Conservation (phyloP, 1,140 invertebrate species). For the Drosophila littoralis region DNA sequence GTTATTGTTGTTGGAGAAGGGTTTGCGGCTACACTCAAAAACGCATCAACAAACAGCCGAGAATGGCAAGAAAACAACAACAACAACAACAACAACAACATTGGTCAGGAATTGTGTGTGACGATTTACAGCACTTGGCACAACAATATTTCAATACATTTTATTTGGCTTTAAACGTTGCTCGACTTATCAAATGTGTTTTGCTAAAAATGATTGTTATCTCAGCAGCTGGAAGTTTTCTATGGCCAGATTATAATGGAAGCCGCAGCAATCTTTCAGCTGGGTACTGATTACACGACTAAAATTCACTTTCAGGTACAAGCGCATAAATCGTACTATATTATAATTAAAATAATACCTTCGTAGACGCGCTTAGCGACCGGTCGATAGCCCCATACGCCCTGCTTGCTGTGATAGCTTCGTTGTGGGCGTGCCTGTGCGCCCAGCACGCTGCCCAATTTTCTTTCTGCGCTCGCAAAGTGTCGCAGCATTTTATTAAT, state of each 20-base stretch:
- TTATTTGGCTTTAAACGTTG: constrained; percentile 7
- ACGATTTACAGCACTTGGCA: constrained; percentile 22
- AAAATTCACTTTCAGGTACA: constrained; percentile 25
- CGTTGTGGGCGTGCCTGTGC: constrained; percentile 53
- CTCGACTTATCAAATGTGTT: constrained; percentile 40
- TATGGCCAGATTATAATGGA: constrained; percentile 39
- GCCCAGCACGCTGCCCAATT: constrained; percentile 30
- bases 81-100: constrained; percentile 4
- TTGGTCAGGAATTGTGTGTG: neutral
- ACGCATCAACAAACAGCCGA: constrained; percentile 50
- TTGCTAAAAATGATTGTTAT: constrained; percentile 56
- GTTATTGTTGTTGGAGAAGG: constrained; percentile 22
- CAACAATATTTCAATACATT: constrained; percentile 12
- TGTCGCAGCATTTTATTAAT: constrained; percentile 67
- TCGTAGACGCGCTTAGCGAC: constrained; percentile 80
- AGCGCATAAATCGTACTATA: constrained; percentile 17
- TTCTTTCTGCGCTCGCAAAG: constrained; percentile 38
- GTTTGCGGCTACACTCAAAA: constrained; percentile 54
- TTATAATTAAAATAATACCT: constrained; percentile 75
- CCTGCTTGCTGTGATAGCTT: constrained; percentile 86
- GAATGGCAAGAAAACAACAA: neutral
- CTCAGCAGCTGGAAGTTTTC: constrained; percentile 51
- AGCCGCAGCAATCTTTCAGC: constrained; percentile 15
- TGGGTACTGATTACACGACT: constrained; percentile 20
- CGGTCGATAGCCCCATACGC: constrained; percentile 87